Percentiles rank a stretch among this genome's conserved stretches.
Evolutionary conservation across 2,888 invertebrate genomes (phyloP).

Genomic region (Platerodrilus igneus): DNA sequence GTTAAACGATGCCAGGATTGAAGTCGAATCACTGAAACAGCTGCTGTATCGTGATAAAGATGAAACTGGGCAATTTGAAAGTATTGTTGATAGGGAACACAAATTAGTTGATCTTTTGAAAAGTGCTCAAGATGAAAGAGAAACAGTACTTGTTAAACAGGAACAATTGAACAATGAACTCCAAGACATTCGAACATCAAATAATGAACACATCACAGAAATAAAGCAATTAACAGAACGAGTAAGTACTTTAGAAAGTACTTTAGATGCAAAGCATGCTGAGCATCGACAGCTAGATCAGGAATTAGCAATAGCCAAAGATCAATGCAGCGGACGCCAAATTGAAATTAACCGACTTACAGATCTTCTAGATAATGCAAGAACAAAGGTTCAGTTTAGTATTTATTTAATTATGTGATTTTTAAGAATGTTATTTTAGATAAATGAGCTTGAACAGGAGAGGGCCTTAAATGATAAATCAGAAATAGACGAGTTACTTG

Average conservation of each 20-base stretch:
- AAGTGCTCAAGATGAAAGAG: conserved; percentile 76
- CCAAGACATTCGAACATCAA: conserved; percentile 57
- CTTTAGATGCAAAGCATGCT: conserved; percentile 66
- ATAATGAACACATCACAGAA: conserved; percentile 58
- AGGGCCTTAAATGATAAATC: conserved; percentile 64
- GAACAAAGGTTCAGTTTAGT: conserved; percentile 69
- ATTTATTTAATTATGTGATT: conserved; percentile 8
- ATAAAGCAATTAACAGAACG: conserved; percentile 66
- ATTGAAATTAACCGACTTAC: conserved; percentile 76
- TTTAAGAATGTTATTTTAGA: conserved; percentile 39
- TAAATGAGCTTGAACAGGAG: conserved; percentile 66
- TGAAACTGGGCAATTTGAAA: conserved; percentile 52
- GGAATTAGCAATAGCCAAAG: conserved; percentile 66
- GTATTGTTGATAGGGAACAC: conserved; percentile 69
- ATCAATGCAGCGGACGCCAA: conserved; percentile 68
- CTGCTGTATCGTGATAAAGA: conserved; percentile 68
- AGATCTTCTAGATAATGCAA: conserved; percentile 76
- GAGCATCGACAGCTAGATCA: conserved; percentile 72
- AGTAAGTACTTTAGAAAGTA: conserved; percentile 65
- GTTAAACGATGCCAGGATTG: conserved; percentile 78
- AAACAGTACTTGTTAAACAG: conserved; percentile 67
- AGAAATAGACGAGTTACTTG: conserved; percentile 66
- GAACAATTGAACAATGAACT: conserved; percentile 73
- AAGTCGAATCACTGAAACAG: conserved; percentile 80
- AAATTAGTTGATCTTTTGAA: conserved; percentile 81